phyloP scores from a whole-genome alignment of 30 jellyfish, hydroid and myxozoan genomes.

The Hydractinia symbiolongicarpus region DNA sequence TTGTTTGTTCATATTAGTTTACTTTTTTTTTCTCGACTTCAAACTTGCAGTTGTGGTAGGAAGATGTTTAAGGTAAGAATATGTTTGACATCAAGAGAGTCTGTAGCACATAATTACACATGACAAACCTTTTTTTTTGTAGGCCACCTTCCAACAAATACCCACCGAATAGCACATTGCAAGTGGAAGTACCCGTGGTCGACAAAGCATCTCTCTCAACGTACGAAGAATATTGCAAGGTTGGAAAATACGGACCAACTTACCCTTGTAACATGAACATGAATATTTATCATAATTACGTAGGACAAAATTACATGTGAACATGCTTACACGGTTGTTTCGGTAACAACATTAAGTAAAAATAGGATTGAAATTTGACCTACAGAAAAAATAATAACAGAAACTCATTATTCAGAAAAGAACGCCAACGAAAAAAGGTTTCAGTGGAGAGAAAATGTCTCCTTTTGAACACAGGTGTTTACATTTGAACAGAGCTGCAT shows the following conservation, averaged over 20 bases:
- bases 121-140: neutral
- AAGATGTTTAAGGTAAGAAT: no score
- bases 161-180: slow-evolving; percentile 46
- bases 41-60: no score
- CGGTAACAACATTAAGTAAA: neutral
- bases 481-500: no score
- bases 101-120: no score
- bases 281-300: slow-evolving; percentile 49
- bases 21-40: no score
- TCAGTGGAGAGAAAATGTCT: no score
- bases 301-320: slow-evolving; percentile 65
- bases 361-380: neutral
- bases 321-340: neutral
- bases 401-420: no score
- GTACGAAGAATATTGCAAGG: slow-evolving; percentile 56
- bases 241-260: slow-evolving; percentile 76
- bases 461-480: no score
- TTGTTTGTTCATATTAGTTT: no score
- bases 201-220: slow-evolving; percentile 40
- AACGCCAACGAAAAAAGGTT: no score
- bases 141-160: slow-evolving; percentile 67
- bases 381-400: no score
- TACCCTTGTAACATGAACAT: slow-evolving; percentile 56
- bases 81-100: no score
- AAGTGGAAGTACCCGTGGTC: slow-evolving; percentile 55